These are phyloP conservation scores for Desoria tigrina DNA, from an alignment of 2,888 invertebrate species.

Conservation along the genomic window DNA sequence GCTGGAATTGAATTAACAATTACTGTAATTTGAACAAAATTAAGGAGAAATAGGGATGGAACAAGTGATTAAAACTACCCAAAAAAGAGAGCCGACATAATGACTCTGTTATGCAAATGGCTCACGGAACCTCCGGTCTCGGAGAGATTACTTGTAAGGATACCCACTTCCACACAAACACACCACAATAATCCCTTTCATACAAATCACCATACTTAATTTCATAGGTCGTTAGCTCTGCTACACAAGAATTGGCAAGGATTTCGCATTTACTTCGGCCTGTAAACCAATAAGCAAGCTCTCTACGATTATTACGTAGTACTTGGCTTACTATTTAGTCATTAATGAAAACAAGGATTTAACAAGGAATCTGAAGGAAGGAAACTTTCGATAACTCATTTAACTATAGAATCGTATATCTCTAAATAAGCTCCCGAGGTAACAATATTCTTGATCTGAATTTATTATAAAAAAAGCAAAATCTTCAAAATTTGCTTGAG, in stretches of 20 bases:
- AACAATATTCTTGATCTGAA: no score
- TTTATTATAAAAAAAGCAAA: no score
- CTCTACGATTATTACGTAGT: background rate
- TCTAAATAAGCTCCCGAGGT: no score
- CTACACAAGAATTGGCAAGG: slow-evolving; percentile 7
- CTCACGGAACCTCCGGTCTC: background rate
- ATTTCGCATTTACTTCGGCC: background rate
- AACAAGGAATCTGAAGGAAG: no score
- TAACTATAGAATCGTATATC: no score
- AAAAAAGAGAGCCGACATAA: slow-evolving; percentile 3
- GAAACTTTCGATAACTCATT: no score
- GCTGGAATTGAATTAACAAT: no score
- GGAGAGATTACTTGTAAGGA: background rate
- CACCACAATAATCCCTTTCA: slow-evolving; percentile 4
- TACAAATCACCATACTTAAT: slow-evolving; percentile 8
- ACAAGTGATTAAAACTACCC: background rate
- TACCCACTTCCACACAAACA: background rate
- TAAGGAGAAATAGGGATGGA: slow-evolving; percentile 1
- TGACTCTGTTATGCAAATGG: background rate
- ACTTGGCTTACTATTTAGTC: no score
- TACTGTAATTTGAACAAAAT: slow-evolving; percentile 1
- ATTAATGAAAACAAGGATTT: no score
- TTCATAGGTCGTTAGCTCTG: slow-evolving; percentile 6
- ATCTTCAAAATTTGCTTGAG: no score
- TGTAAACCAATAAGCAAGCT: background rate